phyloP scores from a whole-genome alignment of 2,797 vertebrate genomes.

The Miichthys miiuy region DNA sequence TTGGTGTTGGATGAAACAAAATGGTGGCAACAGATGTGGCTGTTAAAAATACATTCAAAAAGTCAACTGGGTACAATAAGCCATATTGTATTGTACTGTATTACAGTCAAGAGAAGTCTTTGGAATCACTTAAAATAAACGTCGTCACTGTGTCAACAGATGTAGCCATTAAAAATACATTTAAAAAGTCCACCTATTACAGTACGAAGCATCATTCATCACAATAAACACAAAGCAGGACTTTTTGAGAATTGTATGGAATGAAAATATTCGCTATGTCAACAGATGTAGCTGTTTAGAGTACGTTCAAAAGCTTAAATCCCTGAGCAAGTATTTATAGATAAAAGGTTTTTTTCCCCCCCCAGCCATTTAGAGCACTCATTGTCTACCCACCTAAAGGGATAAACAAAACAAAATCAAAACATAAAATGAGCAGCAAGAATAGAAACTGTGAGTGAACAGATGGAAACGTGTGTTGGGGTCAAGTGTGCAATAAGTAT shows the following conservation, averaged over 20 bases:
- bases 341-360: slow-evolving; percentile 64
- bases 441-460: slow-evolving; percentile 56
- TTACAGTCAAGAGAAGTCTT: slow-evolving; percentile 80
- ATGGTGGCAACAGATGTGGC: slow-evolving; percentile 80
- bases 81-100: slow-evolving; percentile 83
- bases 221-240: slow-evolving; percentile 70
- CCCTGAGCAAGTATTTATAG: slow-evolving; percentile 74
- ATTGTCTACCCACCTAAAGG: slow-evolving; percentile 67
- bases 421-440: slow-evolving; percentile 53
- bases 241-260: slow-evolving; percentile 69
- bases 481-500: slow-evolving; percentile 54
- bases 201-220: slow-evolving; percentile 74
- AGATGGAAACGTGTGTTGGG: slow-evolving; percentile 73
- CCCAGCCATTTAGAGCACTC: slow-evolving; percentile 40
- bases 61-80: slow-evolving; percentile 84
- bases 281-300: slow-evolving; percentile 74
- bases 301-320: slow-evolving; percentile 71
- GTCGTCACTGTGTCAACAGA: slow-evolving; percentile 79
- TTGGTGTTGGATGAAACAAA: slow-evolving; percentile 78
- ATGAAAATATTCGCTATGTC: slow-evolving; percentile 66
- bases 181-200: slow-evolving; percentile 77
- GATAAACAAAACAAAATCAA: slow-evolving; percentile 63
- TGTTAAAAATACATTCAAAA: slow-evolving; percentile 84
- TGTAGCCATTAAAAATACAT: slow-evolving; percentile 83
- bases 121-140: slow-evolving; percentile 81